Evolutionary conservation across 2,113 vertebrate species (phyloP), one percentile per base, ranked within the genome.

Genomic region (Guaruba guarouba): DNA sequence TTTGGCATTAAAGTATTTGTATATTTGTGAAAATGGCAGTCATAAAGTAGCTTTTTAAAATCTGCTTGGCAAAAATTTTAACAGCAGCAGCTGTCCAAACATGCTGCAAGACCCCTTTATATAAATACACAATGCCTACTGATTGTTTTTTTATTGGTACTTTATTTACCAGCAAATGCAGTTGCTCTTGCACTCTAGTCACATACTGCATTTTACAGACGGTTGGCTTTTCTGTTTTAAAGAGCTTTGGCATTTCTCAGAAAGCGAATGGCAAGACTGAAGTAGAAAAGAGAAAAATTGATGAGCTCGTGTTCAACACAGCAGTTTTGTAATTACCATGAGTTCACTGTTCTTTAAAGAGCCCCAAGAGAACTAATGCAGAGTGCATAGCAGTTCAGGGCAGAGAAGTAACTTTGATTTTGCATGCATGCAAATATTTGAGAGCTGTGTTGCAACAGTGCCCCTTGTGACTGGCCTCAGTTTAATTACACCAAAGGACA

Each of bases 11-110:
- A 69, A 80, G 5, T 64, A 25, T 75, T 84, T 86, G 51, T 51
- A 82, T 80, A 68, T 66, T 93, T 94, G 81, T 71, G 91, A 77
- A 96, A 92, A 91, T 49, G 43, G 57, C 31, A 48, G 54, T 90
- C 86, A 85, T 73, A 76, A 92, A 55, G 59, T 8, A 8, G 31
- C 1, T 73, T 93, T 95, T 85, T 6, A 0, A 64, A 92, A 90
- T 70, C 63, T 69, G 59, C 67, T 95, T 97, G 92, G 96, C 82
- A 95, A 91, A 90, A 92, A 49, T 59, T 86, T 95, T 83, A 86
- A 93, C 66, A 90, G 84, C 85, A 92, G 66, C 95, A 97, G 88
- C 97, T 98, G 96, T 97, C 63, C 90, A 98, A 98, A 97, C 93
- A 97, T n/a, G 39, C 89, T 74, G 62, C 51, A 66, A 83, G 96